These are phyloP conservation scores for Pterois miles DNA, from an alignment of 2,797 vertebrate species.

Conservation along the genomic window DNA sequence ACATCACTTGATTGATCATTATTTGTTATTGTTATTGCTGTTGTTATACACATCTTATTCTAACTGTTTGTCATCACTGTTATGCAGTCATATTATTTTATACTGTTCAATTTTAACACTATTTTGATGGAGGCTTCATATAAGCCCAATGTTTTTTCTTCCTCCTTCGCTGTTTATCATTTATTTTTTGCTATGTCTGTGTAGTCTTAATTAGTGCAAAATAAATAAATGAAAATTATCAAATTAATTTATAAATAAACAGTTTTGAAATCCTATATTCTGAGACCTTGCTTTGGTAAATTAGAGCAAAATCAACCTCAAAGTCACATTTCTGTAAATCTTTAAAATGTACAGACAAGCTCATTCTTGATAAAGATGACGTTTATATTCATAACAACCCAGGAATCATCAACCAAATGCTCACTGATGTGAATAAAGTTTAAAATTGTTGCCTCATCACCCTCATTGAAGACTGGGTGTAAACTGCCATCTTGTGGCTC, in stretches of 20 bases:
- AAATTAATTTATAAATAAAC: background rate
- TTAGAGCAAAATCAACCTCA: background rate
- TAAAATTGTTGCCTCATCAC: background rate
- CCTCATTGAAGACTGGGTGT: background rate
- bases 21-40: too few relatives aligned
- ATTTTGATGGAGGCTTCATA: too few relatives aligned
- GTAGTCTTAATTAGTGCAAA: too few relatives aligned
- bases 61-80: too few relatives aligned
- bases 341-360: background rate
- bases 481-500: conserved; percentile 45
- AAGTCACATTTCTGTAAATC: background rate
- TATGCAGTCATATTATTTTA: too few relatives aligned
- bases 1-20: too few relatives aligned
- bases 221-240: too few relatives aligned
- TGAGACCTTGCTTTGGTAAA: background rate
- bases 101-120: too few relatives aligned
- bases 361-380: background rate
- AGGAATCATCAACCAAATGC: background rate
- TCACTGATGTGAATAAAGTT: background rate
- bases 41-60: too few relatives aligned
- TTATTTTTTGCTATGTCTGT: too few relatives aligned
- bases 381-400: background rate
- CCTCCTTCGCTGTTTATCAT: too few relatives aligned
- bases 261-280: background rate
- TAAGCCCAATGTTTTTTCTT: too few relatives aligned